Evolutionary conservation across 2,113 vertebrate species (phyloP), one percentile per base, ranked within the genome.

Genomic region (Spea multiplicata): DNA sequence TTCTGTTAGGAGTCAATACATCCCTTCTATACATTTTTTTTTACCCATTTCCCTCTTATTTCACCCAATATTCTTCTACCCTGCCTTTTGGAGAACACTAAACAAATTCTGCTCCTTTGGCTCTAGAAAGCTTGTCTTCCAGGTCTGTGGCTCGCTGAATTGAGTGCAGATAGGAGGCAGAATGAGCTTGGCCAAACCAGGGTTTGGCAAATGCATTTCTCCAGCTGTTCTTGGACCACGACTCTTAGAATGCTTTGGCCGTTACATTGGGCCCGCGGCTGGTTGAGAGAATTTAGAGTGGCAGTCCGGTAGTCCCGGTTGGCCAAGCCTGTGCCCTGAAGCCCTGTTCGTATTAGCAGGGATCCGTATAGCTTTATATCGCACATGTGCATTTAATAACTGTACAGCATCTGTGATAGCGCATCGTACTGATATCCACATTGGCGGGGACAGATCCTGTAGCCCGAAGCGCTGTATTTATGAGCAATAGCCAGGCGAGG

Each of bases 31-130:
- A 30, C 30, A 2, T 30, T 30, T 30, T 30, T n/a, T 30, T 30
- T 30, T 30, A 30, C 30, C 30, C 1, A 2, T 44, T 3, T 44
- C 44, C 8, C 53, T 16, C 69, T 71, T 53, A 55, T 44, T 50
- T 53, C 10, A 71, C 69, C 67, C 49, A 52, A 48, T 44, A 17
- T n/a, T 53, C 49, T 71, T 71, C 69, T 50, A 10, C 16, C 49
- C 6, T 55, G 65, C 65, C 30, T 59, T 5, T 30, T 30, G 30
- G 4, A 4, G 55, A 59, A 13, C 55, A 13, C 55, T 59, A 13
- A 12, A 13, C 55, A 59, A 59, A 59, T 12, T 12, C 8, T 59
- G 55, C 55, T 13, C 55, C 14, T 13, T 12, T 12, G 6, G 10
- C 55, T 59, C 9, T 59, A 12, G 6, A 9, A 13, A 59, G 30